A percentile compares a stretch with the other conserved stretches of the same genome.
Conservation (phyloP, 2,113 vertebrate species). For the Potamarius usumacintae region DNA sequence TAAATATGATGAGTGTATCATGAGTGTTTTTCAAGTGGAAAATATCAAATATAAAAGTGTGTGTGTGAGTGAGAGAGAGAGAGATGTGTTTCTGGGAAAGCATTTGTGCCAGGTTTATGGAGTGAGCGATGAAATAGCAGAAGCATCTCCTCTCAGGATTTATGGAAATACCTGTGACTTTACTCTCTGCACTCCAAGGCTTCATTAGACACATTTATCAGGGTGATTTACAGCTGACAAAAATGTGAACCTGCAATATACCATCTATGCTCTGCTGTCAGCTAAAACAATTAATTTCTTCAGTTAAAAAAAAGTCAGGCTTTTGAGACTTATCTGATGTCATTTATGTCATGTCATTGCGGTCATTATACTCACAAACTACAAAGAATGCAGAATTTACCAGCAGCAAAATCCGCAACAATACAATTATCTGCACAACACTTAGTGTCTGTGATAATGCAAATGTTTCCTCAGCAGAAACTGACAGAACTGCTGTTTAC, state of each 20-base stretch:
- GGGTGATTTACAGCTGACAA: slow-evolving; percentile 17
- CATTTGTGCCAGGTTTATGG: slow-evolving; percentile 23
- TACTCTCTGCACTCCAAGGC: slow-evolving; percentile 40
- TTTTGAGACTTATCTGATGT: not conserved
- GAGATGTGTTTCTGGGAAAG: slow-evolving; percentile 33
- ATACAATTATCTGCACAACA: not conserved
- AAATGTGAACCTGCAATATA: not conserved
- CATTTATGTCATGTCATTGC: not conserved
- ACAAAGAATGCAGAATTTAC: not conserved
- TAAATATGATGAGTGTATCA: not conserved
- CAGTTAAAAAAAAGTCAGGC: not conserved
- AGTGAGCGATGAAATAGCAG: slow-evolving; percentile 38
- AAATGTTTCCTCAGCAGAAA: slow-evolving; percentile 31
- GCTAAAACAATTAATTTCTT: not conserved
- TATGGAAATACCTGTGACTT: slow-evolving; percentile 43
- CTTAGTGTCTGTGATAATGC: not conserved
- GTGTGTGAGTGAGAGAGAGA: not conserved
- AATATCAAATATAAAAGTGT: not conserved
- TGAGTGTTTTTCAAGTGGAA: not conserved
- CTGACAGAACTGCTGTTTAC: slow-evolving; percentile 23
- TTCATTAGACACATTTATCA: slow-evolving; percentile 33
- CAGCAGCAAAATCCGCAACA: not conserved
- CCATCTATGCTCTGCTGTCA: not conserved
- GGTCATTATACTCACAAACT: not conserved
- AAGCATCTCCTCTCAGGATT: slow-evolving; percentile 50